These are phyloP conservation scores for Melieria picta DNA, from an alignment of 2,888 invertebrate species.

Conservation along the genomic window DNA sequence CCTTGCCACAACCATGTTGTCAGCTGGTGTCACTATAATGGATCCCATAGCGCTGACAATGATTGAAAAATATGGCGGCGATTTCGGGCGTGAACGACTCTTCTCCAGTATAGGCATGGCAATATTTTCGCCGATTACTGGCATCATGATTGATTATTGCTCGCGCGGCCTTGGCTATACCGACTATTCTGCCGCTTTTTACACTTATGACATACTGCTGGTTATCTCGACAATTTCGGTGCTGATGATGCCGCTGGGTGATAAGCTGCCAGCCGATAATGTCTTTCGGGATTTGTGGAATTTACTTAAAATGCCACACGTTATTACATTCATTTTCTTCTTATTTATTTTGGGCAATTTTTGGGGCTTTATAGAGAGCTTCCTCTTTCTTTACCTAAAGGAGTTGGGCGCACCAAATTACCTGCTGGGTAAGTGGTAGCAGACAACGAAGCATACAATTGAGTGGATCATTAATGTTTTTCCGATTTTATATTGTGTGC, in stretches of 20 bases:
- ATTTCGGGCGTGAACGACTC: slow-evolving; percentile 82
- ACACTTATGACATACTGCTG: slow-evolving; percentile 77
- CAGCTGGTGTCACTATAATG: slow-evolving; percentile 87
- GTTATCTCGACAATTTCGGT: slow-evolving; percentile 79
- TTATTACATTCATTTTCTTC: slow-evolving; percentile 83
- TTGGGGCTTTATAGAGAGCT: slow-evolving; percentile 91
- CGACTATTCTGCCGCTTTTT: slow-evolving; percentile 90
- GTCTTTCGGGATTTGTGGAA: slow-evolving; percentile 79
- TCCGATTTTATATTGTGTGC: neutral
- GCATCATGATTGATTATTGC: slow-evolving; percentile 77
- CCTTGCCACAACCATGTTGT: slow-evolving; percentile 82
- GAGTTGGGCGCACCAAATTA: slow-evolving; percentile 86
- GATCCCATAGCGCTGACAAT: slow-evolving; percentile 88
- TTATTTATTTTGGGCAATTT: slow-evolving; percentile 85
- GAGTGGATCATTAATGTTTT: too few relatives aligned
- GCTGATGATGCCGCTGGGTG: slow-evolving; percentile 80
- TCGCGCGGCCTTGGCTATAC: slow-evolving; percentile 74
- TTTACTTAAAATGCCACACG: slow-evolving; percentile 81
- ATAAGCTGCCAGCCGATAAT: slow-evolving; percentile 81
- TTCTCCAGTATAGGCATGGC: slow-evolving; percentile 87
- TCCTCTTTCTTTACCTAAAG: slow-evolving; percentile 85
- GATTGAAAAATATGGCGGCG: slow-evolving; percentile 85
- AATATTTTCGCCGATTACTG: slow-evolving; percentile 82
- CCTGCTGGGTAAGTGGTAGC: slow-evolving; percentile 73
- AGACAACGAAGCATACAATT: neutral